phyloP scores from a whole-genome alignment of 2,888 invertebrate genomes.

The Rhagium mordax region DNA sequence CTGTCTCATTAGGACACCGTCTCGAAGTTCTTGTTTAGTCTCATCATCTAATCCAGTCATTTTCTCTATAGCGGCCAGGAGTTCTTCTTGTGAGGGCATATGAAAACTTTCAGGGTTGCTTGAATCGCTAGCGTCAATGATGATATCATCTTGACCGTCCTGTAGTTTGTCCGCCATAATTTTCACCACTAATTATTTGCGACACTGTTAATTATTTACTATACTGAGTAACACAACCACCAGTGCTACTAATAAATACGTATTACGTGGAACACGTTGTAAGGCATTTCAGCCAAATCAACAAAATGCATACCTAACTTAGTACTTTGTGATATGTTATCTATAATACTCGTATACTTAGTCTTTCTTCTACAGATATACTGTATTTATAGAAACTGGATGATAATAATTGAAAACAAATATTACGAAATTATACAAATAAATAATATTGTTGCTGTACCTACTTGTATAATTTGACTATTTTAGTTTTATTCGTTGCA shows the following conservation, averaged over 20 bases:
- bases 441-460: background rate
- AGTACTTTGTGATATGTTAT: conserved; percentile 34
- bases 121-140: background rate
- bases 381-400: background rate
- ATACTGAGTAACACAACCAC: background rate
- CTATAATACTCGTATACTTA: conserved; percentile 7
- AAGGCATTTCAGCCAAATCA: conserved; percentile 34
- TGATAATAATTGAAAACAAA: conserved; percentile 6
- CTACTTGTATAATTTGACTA: background rate
- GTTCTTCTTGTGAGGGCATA: conserved; percentile 73
- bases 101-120: conserved; percentile 8
- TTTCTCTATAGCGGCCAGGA: conserved; percentile 74
- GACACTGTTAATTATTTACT: background rate
- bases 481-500: background rate
- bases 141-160: background rate
- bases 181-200: background rate
- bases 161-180: conserved; percentile 9
- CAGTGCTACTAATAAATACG: background rate
- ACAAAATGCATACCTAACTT: conserved; percentile 23
- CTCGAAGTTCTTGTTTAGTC: conserved; percentile 74
- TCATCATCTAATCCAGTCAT: conserved; percentile 75
- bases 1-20: conserved; percentile 60
- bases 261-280: conserved; percentile 55
- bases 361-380: background rate
- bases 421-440: background rate